phyloP scores from a whole-genome alignment of 2,888 invertebrate genomes.

The Dione vanillae region DNA sequence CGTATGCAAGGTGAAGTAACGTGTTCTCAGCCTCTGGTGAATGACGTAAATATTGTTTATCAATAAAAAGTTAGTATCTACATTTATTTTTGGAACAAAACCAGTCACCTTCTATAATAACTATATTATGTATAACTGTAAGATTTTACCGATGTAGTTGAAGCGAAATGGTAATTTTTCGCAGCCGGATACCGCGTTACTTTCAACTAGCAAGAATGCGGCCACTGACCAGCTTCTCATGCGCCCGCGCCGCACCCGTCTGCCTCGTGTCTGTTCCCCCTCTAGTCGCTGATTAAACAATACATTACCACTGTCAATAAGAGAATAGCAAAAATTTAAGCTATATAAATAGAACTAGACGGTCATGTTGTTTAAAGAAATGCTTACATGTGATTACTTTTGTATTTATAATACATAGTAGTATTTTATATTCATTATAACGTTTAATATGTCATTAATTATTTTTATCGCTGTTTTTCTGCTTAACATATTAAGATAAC shows the following conservation, averaged over 20 bases:
- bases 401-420: too few species aligned
- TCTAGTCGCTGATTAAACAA: constrained; percentile 36
- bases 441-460: background rate
- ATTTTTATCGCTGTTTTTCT: background rate
- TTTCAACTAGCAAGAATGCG: constrained; percentile 82
- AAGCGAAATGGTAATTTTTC: constrained; percentile 72
- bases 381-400: too few species aligned
- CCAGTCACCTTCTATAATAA: background rate
- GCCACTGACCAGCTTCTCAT: constrained; percentile 76
- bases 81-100: background rate
- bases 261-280: constrained; percentile 51
- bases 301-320: constrained; percentile 44
- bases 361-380: background rate
- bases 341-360: constrained; percentile 18
- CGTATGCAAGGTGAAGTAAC: constrained; percentile 10
- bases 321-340: constrained; percentile 35
- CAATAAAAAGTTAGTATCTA: constrained; percentile 16
- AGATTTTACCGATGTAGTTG: constrained; percentile 41
- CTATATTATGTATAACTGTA: constrained; percentile 21
- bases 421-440: too few species aligned
- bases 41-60: constrained; percentile 36
- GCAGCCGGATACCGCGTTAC: constrained; percentile 81
- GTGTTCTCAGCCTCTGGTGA: constrained; percentile 30
- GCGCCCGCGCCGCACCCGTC: constrained; percentile 65
- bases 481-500: background rate